Evolutionary conservation across 1,140 invertebrate species (phyloP), one percentile per base, ranked within the genome.

Genomic region (Homalodisca vitripennis): DNA sequence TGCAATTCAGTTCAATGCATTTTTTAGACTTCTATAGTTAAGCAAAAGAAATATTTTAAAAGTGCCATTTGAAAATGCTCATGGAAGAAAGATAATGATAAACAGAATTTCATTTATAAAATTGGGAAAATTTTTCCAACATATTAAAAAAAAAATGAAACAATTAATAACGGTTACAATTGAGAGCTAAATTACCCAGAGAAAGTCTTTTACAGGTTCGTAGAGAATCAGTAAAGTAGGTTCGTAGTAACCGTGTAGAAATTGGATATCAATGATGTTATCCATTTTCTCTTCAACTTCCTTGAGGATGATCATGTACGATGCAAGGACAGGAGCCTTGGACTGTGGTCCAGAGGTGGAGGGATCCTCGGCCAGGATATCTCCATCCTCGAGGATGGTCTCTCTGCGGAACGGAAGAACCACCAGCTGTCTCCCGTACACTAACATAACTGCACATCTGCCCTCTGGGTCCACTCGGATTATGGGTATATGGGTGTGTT

Each of bases 171-270:
- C n/a, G n/a, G n/a, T n/a, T n/a, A n/a, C n/a, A n/a, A n/a, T n/a
- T n/a, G n/a, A n/a, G n/a, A n/a, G n/a, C n/a, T n/a, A n/a, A n/a
- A n/a, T 86, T 86, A 95, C 92, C 98, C 97, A 72, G 97, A n/a
- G 84, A 83, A 98, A 99, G 47, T 98, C 99, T 77, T 93, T 90
- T 0, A 98, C 87, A 41, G 98, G 97, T 80, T 99, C 98, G 83
- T 98, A 99, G 6, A 99, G 82, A 75, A 99, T 91, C 53, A 99
- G 82, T 46, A 99, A 80, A 0, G 98, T 99, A 0, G 98, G 98
- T 79, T 99, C 97, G 81, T 98, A 98, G 81, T 99, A 99, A 24
- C 98, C 97, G 83, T 99, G 90, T 10, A 99, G 83, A 83, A 99
- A 99, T 80, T 98, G 94, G 74, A 99, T 89, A 79, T 99, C 98